phyloP scores from a whole-genome alignment of 2,797 vertebrate genomes.

The Acrossocheilus fasciatus region DNA sequence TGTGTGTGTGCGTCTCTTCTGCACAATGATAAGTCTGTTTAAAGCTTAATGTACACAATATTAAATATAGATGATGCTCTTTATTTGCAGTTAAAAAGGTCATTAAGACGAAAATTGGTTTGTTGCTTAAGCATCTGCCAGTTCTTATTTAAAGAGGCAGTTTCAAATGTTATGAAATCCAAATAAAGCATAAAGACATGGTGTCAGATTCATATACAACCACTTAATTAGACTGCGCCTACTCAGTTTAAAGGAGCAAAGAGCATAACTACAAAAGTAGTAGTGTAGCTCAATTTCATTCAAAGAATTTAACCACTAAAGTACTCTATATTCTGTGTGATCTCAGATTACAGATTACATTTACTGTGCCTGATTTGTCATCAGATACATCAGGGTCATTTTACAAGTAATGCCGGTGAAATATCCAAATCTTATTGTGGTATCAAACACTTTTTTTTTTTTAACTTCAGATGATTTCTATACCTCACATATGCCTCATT shows the following conservation, averaged over 20 bases:
- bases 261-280: not conserved
- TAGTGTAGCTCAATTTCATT: not conserved
- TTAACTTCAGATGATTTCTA: not conserved
- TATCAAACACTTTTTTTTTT: not conserved
- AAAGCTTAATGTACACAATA: constrained; percentile 52
- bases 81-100: constrained; percentile 53
- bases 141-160: constrained; percentile 11
- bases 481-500: not conserved
- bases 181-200: not conserved
- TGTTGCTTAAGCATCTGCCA: not conserved
- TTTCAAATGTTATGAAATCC: not conserved
- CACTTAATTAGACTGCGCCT: not conserved
- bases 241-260: constrained; percentile 11
- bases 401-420: constrained; percentile 16
- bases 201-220: constrained; percentile 4
- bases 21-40: constrained; percentile 48
- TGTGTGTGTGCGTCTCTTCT: constrained; percentile 13
- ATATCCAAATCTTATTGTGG: not conserved
- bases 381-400: constrained; percentile 14
- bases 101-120: not conserved
- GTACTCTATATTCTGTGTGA: not conserved
- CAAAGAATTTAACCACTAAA: not conserved
- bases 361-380: not conserved
- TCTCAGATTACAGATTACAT: constrained; percentile 38
- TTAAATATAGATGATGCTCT: constrained; percentile 54